These are phyloP conservation scores for Squalus acanthias DNA, from an alignment of 2,797 vertebrate species.

Conservation along the genomic window DNA sequence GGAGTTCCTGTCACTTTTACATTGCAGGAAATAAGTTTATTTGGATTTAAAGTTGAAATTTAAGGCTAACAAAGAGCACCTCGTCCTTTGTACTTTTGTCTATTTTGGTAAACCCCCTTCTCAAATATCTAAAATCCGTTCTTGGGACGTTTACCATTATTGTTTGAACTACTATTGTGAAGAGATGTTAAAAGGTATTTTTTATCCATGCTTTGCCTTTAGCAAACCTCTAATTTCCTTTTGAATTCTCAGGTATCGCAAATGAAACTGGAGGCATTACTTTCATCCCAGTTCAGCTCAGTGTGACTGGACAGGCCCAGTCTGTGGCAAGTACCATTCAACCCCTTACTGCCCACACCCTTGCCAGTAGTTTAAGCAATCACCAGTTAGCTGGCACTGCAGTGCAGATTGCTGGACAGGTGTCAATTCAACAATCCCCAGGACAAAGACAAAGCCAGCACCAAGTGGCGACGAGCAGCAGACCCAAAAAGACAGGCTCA, in stretches of 20 bases:
- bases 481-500: conserved; percentile 66
- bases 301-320: conserved; percentile 64
- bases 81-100: neutral
- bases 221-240: neutral
- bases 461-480: neutral
- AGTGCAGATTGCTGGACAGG: conserved; percentile 58
- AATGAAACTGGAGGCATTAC: conserved; percentile 85
- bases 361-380: conserved; percentile 58
- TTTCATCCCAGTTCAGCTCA: conserved; percentile 79
- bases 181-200: neutral
- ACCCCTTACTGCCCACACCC: conserved; percentile 64
- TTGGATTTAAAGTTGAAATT: conserved; percentile 1
- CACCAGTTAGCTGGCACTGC: conserved; percentile 58
- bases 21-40: neutral
- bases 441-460: conserved; percentile 50
- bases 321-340: conserved; percentile 59
- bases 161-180: neutral
- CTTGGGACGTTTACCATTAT: neutral
- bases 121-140: neutral
- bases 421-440: conserved; percentile 54
- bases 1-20: neutral
- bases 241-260: conserved; percentile 67
- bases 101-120: neutral
- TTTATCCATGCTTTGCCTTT: neutral
- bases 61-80: neutral